Evolutionary conservation across 2,888 invertebrate genomes (phyloP).

Genomic region (Eupithecia subumbrata): DNA sequence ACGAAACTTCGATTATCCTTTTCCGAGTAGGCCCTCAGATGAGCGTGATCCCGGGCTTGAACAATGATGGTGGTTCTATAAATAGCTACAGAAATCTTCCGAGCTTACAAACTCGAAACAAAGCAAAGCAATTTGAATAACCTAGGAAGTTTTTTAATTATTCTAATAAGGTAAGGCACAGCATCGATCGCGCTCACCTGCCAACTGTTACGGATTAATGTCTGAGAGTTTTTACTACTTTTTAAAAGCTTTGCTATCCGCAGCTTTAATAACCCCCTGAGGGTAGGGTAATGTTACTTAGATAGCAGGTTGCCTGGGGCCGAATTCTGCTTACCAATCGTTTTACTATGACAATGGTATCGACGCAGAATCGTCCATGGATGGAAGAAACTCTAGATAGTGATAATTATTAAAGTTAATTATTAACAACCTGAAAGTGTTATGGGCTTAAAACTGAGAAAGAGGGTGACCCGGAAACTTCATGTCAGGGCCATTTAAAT

Average conservation of each 20-base stretch:
- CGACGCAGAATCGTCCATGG: too few species aligned
- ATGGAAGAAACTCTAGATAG: too few species aligned
- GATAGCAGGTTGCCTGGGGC: not conserved
- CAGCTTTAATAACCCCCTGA: slow-evolving; percentile 52
- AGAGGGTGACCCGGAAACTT: not conserved
- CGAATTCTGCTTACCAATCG: too few species aligned
- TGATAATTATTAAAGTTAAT: too few species aligned
- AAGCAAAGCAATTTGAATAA: slow-evolving; percentile 49
- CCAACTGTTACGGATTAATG: slow-evolving; percentile 74
- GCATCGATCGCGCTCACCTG: slow-evolving; percentile 68
- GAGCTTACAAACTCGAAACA: slow-evolving; percentile 26
- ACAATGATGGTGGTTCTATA: not conserved
- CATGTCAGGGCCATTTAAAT: too few species aligned
- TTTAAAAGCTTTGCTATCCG: slow-evolving; percentile 67
- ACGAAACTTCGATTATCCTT: too few species aligned
- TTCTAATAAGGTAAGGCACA: slow-evolving; percentile 55
- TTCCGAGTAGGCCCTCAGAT: too few species aligned
- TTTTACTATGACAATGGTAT: too few species aligned
- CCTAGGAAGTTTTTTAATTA: slow-evolving; percentile 60
- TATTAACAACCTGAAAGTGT: too few species aligned
- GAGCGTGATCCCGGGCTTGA: not conserved
- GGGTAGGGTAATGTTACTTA: slow-evolving; percentile 29
- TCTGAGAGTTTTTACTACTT: slow-evolving; percentile 74
- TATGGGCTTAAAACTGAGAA: too few species aligned
- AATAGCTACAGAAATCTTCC: not conserved